Conservation (phyloP, 2,113 vertebrate species). For the Ptychochromis oligacanthus region DNA sequence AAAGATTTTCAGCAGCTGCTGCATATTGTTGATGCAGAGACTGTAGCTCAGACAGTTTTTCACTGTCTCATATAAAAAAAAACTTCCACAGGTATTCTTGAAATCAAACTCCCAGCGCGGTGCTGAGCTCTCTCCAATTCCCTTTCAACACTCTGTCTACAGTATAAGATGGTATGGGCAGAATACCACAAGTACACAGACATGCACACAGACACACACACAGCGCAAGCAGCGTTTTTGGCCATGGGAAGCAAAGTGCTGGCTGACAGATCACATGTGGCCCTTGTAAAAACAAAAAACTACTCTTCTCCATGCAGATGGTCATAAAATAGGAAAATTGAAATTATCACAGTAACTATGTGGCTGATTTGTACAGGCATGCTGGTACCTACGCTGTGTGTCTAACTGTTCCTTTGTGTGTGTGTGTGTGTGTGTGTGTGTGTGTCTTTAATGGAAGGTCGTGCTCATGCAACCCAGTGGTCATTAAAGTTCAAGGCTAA, state of each 20-base stretch:
- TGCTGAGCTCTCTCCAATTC: background rate
- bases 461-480: constrained; percentile 12
- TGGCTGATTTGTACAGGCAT: constrained; percentile 1
- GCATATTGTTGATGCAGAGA: constrained; percentile 76
- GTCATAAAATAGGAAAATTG: constrained; percentile 12
- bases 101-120: constrained; percentile 12
- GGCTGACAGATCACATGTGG: background rate
- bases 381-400: background rate
- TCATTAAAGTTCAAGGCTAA: constrained; percentile 73
- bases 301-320: background rate
- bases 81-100: constrained; percentile 4
- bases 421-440: constrained; percentile 3
- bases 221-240: background rate
- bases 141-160: background rate
- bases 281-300: background rate
- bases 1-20: background rate
- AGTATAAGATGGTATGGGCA: background rate
- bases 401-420: background rate
- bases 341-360: constrained; percentile 20
- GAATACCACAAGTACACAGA: background rate
- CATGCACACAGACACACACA: background rate
- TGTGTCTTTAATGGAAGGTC: constrained; percentile 27
- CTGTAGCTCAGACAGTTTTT: constrained; percentile 70
- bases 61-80: background rate
- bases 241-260: constrained; percentile 9